Evolutionary conservation across 2,113 vertebrate genomes (phyloP).

Genomic region (Rhizomys pruinosus): DNA sequence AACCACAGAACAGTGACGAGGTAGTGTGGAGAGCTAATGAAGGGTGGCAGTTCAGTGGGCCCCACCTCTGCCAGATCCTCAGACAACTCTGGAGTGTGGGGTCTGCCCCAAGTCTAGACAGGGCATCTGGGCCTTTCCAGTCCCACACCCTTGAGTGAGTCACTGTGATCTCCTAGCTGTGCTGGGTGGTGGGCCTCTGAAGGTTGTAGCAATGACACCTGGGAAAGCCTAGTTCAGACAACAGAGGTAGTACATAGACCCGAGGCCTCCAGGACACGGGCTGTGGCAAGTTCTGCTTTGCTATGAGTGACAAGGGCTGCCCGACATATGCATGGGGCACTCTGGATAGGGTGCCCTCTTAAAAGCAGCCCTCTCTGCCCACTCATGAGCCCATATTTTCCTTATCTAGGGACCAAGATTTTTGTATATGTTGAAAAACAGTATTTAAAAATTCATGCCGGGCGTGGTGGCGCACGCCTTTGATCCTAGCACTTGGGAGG

Average conservation of each 20-base stretch:
- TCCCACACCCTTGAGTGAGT: not conserved
- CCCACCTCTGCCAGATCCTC: not conserved
- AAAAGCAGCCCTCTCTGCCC: not conserved
- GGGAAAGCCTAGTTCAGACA: not conserved
- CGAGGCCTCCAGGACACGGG: not conserved
- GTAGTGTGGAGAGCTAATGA: too few species aligned
- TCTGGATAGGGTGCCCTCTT: not conserved
- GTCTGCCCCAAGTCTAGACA: not conserved
- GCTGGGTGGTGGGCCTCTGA: not conserved
- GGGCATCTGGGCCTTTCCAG: not conserved
- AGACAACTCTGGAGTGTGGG: not conserved
- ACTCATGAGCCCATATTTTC: not conserved
- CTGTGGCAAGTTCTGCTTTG: not conserved
- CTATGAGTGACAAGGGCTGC: not conserved
- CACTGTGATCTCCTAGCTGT: not conserved
- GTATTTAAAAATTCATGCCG: not conserved
- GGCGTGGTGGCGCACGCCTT: too few species aligned
- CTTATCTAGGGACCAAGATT: not conserved
- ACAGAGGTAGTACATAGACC: not conserved
- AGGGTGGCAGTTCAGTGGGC: not conserved
- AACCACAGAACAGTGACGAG: not conserved
- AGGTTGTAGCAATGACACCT: not conserved
- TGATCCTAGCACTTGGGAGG: too few species aligned
- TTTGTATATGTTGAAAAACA: not conserved
- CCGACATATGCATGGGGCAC: too few species aligned